These are phyloP conservation scores for Nothoprocta pentlandii DNA, from an alignment of 2,113 vertebrate species.

Conservation along the genomic window DNA sequence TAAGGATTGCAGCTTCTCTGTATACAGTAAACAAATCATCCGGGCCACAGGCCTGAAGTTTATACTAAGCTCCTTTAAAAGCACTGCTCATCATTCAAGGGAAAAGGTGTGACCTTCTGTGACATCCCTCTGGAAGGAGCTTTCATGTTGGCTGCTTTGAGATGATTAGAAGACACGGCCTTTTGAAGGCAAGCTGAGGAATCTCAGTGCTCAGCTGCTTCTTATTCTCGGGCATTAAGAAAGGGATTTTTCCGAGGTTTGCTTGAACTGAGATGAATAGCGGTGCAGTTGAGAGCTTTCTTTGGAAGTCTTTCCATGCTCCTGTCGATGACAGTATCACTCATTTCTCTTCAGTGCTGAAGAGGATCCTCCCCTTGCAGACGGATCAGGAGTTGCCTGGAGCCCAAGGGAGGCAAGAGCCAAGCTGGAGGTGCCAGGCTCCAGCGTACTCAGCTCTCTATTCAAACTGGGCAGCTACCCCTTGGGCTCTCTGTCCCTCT, in stretches of 20 bases:
- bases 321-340: background rate
- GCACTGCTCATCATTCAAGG: background rate
- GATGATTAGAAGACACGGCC: constrained; percentile 27
- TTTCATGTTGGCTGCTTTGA: constrained; percentile 57
- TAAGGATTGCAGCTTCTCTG: background rate
- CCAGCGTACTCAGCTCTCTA: background rate
- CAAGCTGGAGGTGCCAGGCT: background rate
- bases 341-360: background rate
- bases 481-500: background rate
- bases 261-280: background rate
- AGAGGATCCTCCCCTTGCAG: background rate
- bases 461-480: background rate
- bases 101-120: constrained; percentile 46
- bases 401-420: background rate
- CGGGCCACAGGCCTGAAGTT: background rate
- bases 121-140: constrained; percentile 53
- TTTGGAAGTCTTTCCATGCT: background rate
- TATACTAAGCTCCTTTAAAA: constrained; percentile 64
- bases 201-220: background rate
- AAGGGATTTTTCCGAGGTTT: constrained; percentile 14
- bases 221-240: constrained; percentile 50
- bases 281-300: background rate
- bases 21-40: background rate
- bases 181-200: constrained; percentile 38
- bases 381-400: background rate